Conservation (phyloP, 64 coral and sea anemone genomes). For the Catalaphyllia jardinei region DNA sequence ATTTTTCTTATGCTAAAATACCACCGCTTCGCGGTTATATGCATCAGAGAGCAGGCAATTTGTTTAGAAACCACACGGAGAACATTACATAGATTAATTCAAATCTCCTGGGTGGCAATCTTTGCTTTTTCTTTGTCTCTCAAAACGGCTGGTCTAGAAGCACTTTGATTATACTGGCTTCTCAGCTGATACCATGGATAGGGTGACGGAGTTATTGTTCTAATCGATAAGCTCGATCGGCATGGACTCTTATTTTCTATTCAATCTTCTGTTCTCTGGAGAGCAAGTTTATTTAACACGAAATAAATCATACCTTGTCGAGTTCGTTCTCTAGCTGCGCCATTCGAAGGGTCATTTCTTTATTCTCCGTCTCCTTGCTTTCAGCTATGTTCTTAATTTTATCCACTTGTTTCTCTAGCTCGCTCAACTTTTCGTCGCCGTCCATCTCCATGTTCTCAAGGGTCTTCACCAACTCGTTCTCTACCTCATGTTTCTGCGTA, state of each 20-base stretch:
- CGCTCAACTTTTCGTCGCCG: slow-evolving; percentile 80
- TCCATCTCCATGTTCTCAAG: slow-evolving; percentile 77
- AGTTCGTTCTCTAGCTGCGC: slow-evolving; percentile 69
- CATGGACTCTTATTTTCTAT: background rate
- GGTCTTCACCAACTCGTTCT: slow-evolving; percentile 67
- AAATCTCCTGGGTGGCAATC: background rate
- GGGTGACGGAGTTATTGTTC: background rate
- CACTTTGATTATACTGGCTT: too few species aligned
- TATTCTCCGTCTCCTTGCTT: slow-evolving; percentile 59
- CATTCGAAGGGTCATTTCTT: slow-evolving; percentile 43
- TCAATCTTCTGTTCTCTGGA: too few species aligned
- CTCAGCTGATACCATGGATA: too few species aligned
- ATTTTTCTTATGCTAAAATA: background rate
- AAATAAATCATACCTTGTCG: slow-evolving; percentile 24
- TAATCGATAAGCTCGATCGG: background rate
- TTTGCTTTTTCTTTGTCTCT: background rate
- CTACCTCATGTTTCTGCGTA: slow-evolving; percentile 49
- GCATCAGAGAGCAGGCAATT: background rate
- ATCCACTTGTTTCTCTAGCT: slow-evolving; percentile 67
- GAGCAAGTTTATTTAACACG: background rate
- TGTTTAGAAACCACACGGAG: background rate
- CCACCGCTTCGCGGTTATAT: background rate
- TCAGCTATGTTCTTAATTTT: slow-evolving; percentile 41
- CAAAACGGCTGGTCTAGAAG: background rate
- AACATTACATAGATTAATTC: background rate